Evolutionary conservation across 2,888 invertebrate species (phyloP).

Genomic region (Tiliacea aurago): DNA sequence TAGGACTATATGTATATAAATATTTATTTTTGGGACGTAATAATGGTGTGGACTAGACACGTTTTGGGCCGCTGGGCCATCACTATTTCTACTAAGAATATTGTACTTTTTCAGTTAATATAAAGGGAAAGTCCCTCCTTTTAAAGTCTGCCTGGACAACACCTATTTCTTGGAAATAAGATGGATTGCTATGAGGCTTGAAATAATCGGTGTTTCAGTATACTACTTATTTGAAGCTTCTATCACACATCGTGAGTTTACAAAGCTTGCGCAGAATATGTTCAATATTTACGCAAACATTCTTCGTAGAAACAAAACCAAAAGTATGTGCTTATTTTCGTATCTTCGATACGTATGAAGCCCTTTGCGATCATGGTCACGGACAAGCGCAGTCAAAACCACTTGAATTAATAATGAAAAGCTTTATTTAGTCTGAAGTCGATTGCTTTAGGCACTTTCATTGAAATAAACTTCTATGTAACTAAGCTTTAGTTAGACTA

Average conservation of each 20-base stretch:
- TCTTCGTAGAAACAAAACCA: conserved; percentile 50
- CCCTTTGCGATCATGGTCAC: conserved; percentile 43
- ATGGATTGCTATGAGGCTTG: not conserved
- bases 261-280: conserved; percentile 44
- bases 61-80: not conserved
- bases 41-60: not conserved
- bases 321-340: conserved; percentile 45
- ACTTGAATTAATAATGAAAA: conserved; percentile 13
- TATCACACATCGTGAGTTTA: conserved; percentile 20
- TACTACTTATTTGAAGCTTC: conserved; percentile 17
- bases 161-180: not conserved
- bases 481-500: not conserved
- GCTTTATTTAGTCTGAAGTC: not conserved
- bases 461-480: not conserved
- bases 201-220: not conserved
- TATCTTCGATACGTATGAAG: conserved; percentile 26
- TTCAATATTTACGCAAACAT: conserved; percentile 54
- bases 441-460: not conserved
- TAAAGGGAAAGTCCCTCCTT: not conserved
- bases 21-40: not conserved
- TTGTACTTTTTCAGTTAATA: not conserved
- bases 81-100: not conserved
- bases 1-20: not conserved
- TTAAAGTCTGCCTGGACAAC: too few relatives aligned
- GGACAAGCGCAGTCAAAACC: not conserved